These are phyloP conservation scores for Melanotaenia boesemani DNA, from an alignment of 2,797 vertebrate genomes.

Conservation along the genomic window DNA sequence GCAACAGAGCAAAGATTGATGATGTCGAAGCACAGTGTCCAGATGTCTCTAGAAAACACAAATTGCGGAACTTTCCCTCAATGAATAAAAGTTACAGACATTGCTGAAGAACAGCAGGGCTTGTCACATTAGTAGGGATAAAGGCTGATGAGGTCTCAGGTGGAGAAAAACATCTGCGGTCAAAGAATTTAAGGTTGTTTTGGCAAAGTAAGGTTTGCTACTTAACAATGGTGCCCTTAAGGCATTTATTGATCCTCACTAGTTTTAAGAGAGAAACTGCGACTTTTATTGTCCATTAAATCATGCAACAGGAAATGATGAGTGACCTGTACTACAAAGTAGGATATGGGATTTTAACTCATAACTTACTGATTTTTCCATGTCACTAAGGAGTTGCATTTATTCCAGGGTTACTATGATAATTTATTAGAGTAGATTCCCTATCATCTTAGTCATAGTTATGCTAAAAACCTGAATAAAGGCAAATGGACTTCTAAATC, in stretches of 20 bases:
- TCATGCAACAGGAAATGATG: too few relatives aligned
- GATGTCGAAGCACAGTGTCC: neutral
- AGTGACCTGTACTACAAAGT: too few relatives aligned
- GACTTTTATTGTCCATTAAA: too few relatives aligned
- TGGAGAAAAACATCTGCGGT: neutral
- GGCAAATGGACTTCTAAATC: too few relatives aligned
- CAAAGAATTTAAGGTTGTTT: neutral
- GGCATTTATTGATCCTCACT: too few relatives aligned
- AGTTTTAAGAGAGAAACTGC: neutral
- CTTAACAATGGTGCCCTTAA: neutral
- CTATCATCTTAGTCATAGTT: too few relatives aligned
- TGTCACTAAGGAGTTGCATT: too few relatives aligned
- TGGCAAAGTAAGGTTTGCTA: neutral
- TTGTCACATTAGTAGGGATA: conserved; percentile 29
- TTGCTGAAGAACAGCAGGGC: neutral
- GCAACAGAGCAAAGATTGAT: neutral
- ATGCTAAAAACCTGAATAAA: too few relatives aligned
- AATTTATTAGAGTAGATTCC: too few relatives aligned
- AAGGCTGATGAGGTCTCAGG: conserved; percentile 10
- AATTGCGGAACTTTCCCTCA: neutral
- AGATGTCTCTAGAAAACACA: neutral
- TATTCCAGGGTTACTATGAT: too few relatives aligned
- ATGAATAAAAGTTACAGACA: neutral
- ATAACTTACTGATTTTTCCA: too few relatives aligned
- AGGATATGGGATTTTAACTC: too few relatives aligned